Evolutionary conservation across 2,113 vertebrate species (phyloP), one percentile per base, ranked within the genome.

Genomic region (Ceuthmochares aereus): DNA sequence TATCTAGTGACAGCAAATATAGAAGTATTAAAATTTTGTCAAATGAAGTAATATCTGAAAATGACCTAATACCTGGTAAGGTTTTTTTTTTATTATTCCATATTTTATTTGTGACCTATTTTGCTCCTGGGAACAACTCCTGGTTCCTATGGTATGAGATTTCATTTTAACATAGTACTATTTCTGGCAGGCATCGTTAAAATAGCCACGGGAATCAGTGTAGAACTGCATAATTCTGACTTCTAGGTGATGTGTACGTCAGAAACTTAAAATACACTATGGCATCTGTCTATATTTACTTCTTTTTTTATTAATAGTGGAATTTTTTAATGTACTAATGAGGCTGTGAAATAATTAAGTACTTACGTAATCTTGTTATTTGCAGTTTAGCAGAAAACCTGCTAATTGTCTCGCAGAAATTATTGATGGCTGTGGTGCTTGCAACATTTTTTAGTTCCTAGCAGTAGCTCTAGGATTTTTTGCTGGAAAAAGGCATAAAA

Each of bases 91-190:
- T 1, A 60, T 34, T 10, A 9, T 26, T 77, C 30, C 5, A 1
- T 66, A 30, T 47, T 74, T 80, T 52, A 49, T 79, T 83, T 78
- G 34, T 74, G 62, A 62, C 25, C 12, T 63, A 3, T 75, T 60
- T 56, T 45, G 4, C 17, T 22, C 67, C 9, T 69, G 23, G 36
- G 20, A 89, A 43, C 10, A 75, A 11, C 14, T 69, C 23, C 37
- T 22, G 11, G 10, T 62, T 74, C 16, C 12, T 36, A 3, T 9
- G 9, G 5, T 32, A 11, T 51, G 32, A 85, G 32, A 29, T 72
- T 62, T 83, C 0, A 0, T 18, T 89, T 87, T 69, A n/a, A 7
- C n/a, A 26, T 32, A 16, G n/a, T 51, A 9, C 4, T 36, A 5
- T 47, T 78, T 34, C 66, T 75, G 27, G 7, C 21, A 34, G 45